A percentile compares a stretch with the other conserved stretches of the same genome.
phyloP scores from a whole-genome alignment of 2,888 invertebrate genomes.

The Pseudanteris insignis region DNA sequence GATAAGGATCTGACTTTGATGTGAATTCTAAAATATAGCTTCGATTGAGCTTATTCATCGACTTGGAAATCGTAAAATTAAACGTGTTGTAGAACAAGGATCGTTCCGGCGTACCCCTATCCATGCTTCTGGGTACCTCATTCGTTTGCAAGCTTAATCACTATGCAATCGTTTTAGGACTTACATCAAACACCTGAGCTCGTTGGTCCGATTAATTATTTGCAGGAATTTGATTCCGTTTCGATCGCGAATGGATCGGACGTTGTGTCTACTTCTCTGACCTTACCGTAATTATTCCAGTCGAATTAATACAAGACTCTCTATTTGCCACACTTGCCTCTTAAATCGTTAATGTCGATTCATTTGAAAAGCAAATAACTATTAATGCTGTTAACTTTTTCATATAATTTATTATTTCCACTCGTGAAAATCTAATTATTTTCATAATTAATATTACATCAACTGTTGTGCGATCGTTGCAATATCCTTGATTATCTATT shows the following conservation, averaged over 20 bases:
- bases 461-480: no score
- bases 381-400: no score
- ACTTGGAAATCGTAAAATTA: slow-evolving; percentile 31
- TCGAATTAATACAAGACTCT: slow-evolving; percentile 11
- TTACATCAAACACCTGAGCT: slow-evolving; percentile 34
- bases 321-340: no score
- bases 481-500: no score
- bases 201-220: slow-evolving; percentile 38
- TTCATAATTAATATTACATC: no score
- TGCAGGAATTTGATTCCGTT: slow-evolving; percentile 39
- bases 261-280: slow-evolving; percentile 1
- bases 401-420: no score
- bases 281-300: slow-evolving; percentile 25
- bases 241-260: slow-evolving; percentile 8
- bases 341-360: no score
- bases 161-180: slow-evolving; percentile 33
- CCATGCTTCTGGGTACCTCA: slow-evolving; percentile 15
- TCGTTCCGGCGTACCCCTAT: slow-evolving; percentile 16
- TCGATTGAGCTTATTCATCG: slow-evolving; percentile 32
- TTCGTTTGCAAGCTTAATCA: slow-evolving; percentile 30
- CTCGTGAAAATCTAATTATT: no score
- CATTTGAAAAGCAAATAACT: no score
- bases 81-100: slow-evolving; percentile 18
- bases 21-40: slow-evolving; percentile 30
- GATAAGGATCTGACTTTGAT: slow-evolving; percentile 32